phyloP scores from a whole-genome alignment of 2,113 vertebrate genomes.

The Nansenia antarctica region DNA sequence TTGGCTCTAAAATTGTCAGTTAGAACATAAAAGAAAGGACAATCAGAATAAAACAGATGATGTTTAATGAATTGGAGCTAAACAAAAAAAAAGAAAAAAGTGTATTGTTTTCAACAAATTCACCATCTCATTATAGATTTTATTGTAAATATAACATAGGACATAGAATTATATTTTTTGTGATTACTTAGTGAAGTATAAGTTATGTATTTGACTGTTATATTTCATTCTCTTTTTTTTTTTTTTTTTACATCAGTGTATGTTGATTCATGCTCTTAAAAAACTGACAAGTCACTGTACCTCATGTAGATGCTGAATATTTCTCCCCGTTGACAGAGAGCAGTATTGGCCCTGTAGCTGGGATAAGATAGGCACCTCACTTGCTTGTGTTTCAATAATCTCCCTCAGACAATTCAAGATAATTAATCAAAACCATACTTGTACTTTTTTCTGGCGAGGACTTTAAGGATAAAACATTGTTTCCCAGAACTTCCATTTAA shows the following conservation, averaged over 20 bases:
- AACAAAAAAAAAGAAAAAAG: too few species aligned
- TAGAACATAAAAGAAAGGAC: slow-evolving; percentile 84
- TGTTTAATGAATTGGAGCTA: slow-evolving; percentile 80
- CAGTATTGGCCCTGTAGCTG: slow-evolving; percentile 72
- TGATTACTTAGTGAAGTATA: slow-evolving; percentile 90
- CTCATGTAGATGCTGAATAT: slow-evolving; percentile 85
- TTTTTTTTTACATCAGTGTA: slow-evolving; percentile 67
- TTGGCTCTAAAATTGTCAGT: slow-evolving; percentile 91
- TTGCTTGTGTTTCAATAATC: slow-evolving; percentile 58
- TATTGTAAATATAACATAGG: slow-evolving; percentile 99
- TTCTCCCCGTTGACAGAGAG: slow-evolving; percentile 70
- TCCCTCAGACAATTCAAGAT: slow-evolving; percentile 36
- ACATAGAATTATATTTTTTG: slow-evolving; percentile 97
- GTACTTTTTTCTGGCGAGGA: slow-evolving; percentile 20
- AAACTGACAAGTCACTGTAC: slow-evolving; percentile 89
- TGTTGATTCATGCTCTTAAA: slow-evolving; percentile 82
- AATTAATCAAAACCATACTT: slow-evolving; percentile 20
- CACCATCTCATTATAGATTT: slow-evolving; percentile 91
- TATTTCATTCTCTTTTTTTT: slow-evolving; percentile 57
- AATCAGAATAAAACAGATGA: slow-evolving; percentile 78
- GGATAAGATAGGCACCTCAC: slow-evolving; percentile 68
- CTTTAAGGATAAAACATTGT: background rate
- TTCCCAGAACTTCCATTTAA: background rate
- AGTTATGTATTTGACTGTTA: slow-evolving; percentile 92
- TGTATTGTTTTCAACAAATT: slow-evolving; percentile 75